Base-by-base conservation (phyloP, 1,140 invertebrate species). In the Trypoxylus dichotomus region DNA sequence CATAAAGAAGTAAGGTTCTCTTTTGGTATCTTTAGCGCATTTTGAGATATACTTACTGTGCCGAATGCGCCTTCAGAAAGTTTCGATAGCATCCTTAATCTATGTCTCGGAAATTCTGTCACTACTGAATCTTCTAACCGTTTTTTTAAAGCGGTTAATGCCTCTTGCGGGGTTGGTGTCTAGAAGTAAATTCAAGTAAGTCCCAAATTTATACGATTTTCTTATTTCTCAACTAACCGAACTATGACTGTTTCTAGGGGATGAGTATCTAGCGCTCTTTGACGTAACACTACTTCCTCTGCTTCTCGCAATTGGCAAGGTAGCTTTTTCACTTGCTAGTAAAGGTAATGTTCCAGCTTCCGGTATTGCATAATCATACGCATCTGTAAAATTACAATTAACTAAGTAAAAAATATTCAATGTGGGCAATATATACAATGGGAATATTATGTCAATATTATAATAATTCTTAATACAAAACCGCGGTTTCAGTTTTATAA, bases 21-120 rank as follows among this genome's bases (percentile, higher is more conserved):
- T n/a, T n/a, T n/a, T n/a, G n/a, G n/a, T n/a, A n/a, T n/a, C n/a
- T n/a, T n/a, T n/a, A n/a, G n/a, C n/a, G n/a, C n/a, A n/a, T 37
- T 37, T 5, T 37, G 10, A 0, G 10, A 37, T 37, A 1, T 25
- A 88, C 88, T 89, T 89, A 97, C 95, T 86, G 95, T 95, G 87
- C 95, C 95, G 86, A 96, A 97, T 71, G 94, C 93, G 79, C 96
- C 96, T 86, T 96, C 95, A 24, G 95, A 95, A 37, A 97, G 89
- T 85, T 96, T 96, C 58, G 95, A 94, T 76, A 97, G 90, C 92
- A 96, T 96, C 79, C 94, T 89, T 41, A 97, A 90, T 83, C 94
- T 90, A 86, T 96, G 94, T 80, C 95, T 88, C 78, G 95, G 94
- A 86, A 97, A 95, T 88, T 96, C 94, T 79, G 91, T 90, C 63